Evolutionary conservation across 30 jellyfish, hydroid and myxozoan species (phyloP).

Genomic region (Rhopilema esculentum): DNA sequence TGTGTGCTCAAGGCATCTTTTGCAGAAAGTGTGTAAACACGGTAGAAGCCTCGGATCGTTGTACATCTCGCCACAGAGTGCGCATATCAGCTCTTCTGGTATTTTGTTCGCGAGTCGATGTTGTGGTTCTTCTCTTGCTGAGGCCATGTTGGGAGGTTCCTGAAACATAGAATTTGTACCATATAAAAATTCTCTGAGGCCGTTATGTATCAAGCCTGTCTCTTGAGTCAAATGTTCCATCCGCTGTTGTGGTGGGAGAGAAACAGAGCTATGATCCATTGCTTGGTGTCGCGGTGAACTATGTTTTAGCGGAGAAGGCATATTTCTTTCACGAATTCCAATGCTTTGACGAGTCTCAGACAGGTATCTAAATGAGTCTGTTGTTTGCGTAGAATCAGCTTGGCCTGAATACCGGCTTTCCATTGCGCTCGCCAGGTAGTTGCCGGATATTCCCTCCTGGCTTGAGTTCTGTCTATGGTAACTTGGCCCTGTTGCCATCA

Average conservation of each 20-base stretch:
- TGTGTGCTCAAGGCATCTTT: constrained; percentile 95
- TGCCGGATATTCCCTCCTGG: background rate
- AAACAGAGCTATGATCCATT: background rate
- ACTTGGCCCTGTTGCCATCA: background rate
- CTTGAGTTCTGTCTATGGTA: constrained; percentile 20
- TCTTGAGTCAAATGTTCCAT: background rate
- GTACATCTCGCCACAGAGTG: constrained; percentile 96
- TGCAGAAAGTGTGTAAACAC: constrained; percentile 95
- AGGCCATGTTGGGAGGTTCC: constrained; percentile 83
- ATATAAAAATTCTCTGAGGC: constrained; percentile 1
- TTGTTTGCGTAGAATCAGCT: constrained; percentile 51
- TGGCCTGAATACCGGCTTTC: constrained; percentile 11
- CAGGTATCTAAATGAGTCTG: constrained; percentile 36
- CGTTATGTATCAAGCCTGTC: constrained; percentile 8
- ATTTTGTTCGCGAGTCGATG: constrained; percentile 54
- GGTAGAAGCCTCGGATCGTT: constrained; percentile 96
- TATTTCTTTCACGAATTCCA: background rate
- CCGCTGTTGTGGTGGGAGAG: background rate
- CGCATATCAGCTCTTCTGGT: constrained; percentile 84
- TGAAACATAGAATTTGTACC: constrained; percentile 51
- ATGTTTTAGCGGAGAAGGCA: background rate
- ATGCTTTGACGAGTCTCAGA: constrained; percentile 6
- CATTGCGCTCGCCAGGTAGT: background rate
- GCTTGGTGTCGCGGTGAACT: background rate
- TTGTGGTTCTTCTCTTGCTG: constrained; percentile 83